Evolutionary conservation across 2,113 vertebrate species (phyloP).

Genomic region (Mesembrinibis cayennensis): DNA sequence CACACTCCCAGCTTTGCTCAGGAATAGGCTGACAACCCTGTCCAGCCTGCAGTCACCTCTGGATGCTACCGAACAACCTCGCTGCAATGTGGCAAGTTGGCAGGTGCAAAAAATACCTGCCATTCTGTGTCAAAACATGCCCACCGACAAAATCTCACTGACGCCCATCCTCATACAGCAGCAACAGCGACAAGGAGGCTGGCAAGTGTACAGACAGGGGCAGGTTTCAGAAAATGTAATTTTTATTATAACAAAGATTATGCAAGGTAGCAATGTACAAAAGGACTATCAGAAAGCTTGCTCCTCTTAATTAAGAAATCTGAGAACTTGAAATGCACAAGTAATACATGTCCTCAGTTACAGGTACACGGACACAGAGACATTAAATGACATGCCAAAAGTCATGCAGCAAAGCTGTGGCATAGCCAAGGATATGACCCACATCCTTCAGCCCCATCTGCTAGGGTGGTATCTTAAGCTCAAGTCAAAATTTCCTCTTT

Average conservation of each 20-base stretch:
- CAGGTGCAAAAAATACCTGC: not conserved
- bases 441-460: too few relatives aligned
- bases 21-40: not conserved
- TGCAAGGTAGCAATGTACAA: not conserved
- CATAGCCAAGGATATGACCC: not conserved
- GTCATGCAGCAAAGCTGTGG: not conserved
- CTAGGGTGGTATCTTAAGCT: not conserved
- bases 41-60: not conserved
- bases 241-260: not conserved
- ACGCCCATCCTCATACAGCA: not conserved
- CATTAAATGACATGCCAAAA: not conserved
- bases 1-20: not conserved
- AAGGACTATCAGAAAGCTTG: not conserved
- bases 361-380: not conserved
- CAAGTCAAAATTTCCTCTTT: not conserved
- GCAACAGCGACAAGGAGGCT: not conserved
- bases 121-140: not conserved
- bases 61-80: not conserved
- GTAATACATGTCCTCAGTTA: not conserved
- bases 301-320: not conserved
- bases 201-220: not conserved
- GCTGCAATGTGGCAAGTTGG: not conserved
- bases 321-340: not conserved
- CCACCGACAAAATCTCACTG: not conserved
- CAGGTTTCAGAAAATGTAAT: not conserved